Evolutionary conservation across 2,113 vertebrate genomes (phyloP).

Genomic region (Carassius auratus): DNA sequence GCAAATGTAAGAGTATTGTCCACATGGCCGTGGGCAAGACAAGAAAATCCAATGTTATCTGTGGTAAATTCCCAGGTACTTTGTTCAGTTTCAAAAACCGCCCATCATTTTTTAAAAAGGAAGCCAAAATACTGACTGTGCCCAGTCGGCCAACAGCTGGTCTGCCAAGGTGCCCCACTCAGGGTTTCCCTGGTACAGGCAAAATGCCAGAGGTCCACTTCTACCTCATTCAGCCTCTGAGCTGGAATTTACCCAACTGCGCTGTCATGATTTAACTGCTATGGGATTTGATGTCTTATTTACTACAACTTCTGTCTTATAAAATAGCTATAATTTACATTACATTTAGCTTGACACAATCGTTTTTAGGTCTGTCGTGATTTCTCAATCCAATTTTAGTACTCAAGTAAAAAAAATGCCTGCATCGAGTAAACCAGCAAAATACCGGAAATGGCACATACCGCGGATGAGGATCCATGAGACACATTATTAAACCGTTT

Average conservation of each 20-base stretch:
- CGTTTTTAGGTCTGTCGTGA: too few relatives aligned
- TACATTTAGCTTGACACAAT: neutral
- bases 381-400: too few relatives aligned
- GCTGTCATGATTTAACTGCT: neutral
- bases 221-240: constrained; percentile 7
- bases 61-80: neutral
- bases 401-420: too few relatives aligned
- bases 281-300: neutral
- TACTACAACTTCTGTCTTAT: constrained; percentile 15
- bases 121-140: constrained; percentile 25
- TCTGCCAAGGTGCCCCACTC: constrained; percentile 23
- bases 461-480: too few relatives aligned
- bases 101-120: neutral
- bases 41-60: neutral
- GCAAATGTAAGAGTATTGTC: constrained; percentile 5
- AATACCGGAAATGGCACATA: too few relatives aligned
- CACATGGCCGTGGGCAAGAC: neutral
- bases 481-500: too few relatives aligned
- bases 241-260: constrained; percentile 9
- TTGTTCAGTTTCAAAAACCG: neutral
- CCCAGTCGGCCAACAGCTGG: constrained; percentile 24
- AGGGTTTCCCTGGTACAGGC: neutral
- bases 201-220: constrained; percentile 3
- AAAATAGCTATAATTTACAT: neutral
- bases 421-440: too few relatives aligned